Percentiles rank a stretch among this genome's conserved stretches.
Conservation (phyloP, 1,140 invertebrate species). For the Calephelis nemesis region DNA sequence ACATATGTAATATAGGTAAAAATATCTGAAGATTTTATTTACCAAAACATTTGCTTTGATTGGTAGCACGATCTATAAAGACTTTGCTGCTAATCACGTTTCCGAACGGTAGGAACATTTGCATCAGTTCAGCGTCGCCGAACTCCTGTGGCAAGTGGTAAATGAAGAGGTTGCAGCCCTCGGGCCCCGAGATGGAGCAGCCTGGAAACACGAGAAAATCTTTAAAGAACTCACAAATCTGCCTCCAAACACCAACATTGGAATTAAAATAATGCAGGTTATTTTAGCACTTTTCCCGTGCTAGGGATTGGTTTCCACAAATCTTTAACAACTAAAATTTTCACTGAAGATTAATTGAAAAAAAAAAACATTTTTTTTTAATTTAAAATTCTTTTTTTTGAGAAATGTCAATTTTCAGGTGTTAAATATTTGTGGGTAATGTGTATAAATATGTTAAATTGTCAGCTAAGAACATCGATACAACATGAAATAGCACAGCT, state of each 20-base stretch:
- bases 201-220: conserved; percentile 88
- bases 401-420: no score
- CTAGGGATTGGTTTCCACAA: background rate
- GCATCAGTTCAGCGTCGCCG: conserved; percentile 98
- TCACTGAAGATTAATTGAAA: no score
- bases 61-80: conserved; percentile 99
- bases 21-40: conserved; percentile 37
- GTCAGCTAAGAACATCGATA: conserved; percentile 23
- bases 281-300: no score
- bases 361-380: no score
- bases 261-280: conserved; percentile 8
- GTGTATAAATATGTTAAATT: conserved; percentile 15
- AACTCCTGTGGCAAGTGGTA: conserved; percentile 99
- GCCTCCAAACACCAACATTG: conserved; percentile 62
- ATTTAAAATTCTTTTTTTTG: no score
- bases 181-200: conserved; percentile 97
- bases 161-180: conserved; percentile 99
- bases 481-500: conserved; percentile 26
- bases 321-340: no score
- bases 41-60: conserved; percentile 99
- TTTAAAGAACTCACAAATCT: conserved; percentile 81
- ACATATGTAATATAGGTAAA: no score
- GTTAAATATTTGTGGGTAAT: background rate
- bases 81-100: conserved; percentile 99
- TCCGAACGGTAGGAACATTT: conserved; percentile 99